Percentiles rank a stretch among this genome's conserved stretches.
Conservation (phyloP, 2,113 vertebrate genomes). For the Fukomys damarensis region DNA sequence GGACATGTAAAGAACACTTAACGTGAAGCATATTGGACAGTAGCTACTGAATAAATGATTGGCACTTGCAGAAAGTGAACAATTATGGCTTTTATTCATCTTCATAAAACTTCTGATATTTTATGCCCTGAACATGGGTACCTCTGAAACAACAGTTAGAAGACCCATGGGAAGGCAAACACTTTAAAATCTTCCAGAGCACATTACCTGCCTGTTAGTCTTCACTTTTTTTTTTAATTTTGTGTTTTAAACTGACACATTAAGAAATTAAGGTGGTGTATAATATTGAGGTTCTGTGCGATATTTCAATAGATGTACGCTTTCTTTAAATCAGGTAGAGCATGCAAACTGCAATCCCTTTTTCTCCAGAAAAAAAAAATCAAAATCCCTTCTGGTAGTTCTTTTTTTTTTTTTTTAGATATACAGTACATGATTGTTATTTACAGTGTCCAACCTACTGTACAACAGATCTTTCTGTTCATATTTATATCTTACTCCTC, state of each 20-base stretch:
- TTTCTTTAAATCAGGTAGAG: neutral
- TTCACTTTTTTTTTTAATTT: neutral
- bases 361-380: neutral
- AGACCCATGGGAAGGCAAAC: neutral
- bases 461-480: neutral
- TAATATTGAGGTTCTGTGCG: neutral
- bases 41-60: neutral
- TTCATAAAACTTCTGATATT: neutral
- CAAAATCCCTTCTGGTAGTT: neutral
- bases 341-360: neutral
- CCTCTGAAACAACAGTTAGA: neutral
- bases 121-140: neutral
- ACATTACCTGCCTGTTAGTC: too few relatives aligned
- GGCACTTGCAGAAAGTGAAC: neutral
- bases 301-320: neutral
- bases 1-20: neutral
- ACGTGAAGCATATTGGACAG: accelerated
- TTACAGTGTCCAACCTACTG: neutral
- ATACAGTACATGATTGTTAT: neutral
- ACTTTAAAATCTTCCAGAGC: neutral
- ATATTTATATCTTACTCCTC: neutral
- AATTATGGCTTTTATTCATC: neutral
- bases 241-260: neutral
- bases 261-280: neutral
- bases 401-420: too few relatives aligned